Conservation (phyloP, 2,113 vertebrate genomes). For the Corythornis vintsioides region DNA sequence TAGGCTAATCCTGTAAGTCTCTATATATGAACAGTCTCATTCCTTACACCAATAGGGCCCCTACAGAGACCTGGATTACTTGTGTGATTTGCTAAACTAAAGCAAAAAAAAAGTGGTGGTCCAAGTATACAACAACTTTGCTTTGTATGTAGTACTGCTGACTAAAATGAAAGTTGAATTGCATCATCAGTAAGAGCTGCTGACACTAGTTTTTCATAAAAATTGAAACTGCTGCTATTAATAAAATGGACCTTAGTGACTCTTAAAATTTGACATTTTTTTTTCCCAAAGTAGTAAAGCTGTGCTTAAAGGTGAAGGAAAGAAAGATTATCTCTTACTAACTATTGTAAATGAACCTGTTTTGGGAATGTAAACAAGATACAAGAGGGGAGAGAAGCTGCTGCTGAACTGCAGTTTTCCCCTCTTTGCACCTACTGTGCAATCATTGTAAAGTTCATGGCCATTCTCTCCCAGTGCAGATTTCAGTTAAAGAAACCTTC, state of each 20-base stretch:
- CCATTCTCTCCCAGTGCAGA: neutral
- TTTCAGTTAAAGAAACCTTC: neutral
- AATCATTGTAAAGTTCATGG: neutral
- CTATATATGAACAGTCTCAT: accelerated
- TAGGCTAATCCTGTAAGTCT: neutral
- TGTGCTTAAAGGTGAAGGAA: neutral
- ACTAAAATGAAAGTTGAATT: neutral
- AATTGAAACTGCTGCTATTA: neutral
- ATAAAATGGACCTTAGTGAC: neutral
- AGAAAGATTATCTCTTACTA: neutral
- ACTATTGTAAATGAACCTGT: neutral
- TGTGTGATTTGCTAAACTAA: neutral
- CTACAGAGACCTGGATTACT: neutral
- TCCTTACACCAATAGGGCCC: neutral
- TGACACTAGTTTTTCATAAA: neutral
- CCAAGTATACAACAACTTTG: neutral
- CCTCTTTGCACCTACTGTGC: neutral
- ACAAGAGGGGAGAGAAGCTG: neutral
- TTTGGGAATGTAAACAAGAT: neutral
- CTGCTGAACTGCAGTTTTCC: neutral
- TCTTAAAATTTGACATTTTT: neutral
- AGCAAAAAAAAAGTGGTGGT: neutral
- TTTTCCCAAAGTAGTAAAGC: neutral
- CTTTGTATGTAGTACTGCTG: neutral
- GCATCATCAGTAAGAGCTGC: neutral